phyloP scores from a whole-genome alignment of 2,888 invertebrate species.

The Hecatera dysodea region DNA sequence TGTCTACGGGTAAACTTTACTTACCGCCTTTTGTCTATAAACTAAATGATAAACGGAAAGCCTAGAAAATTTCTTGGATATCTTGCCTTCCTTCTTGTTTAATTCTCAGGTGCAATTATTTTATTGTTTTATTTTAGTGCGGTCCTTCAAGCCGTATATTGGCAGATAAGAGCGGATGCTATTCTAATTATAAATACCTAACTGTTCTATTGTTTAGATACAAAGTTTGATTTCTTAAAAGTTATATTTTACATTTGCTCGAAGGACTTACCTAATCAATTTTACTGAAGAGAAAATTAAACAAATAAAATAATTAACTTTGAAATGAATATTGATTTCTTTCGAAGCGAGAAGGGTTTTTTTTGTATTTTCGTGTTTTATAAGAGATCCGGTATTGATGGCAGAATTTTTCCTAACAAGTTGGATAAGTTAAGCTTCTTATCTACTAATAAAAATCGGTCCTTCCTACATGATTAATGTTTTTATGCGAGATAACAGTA shows the following conservation, averaged over 20 bases:
- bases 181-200: not conserved
- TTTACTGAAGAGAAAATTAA: not conserved
- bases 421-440: not conserved
- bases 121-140: constrained; percentile 2
- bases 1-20: constrained; percentile 30
- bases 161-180: not conserved
- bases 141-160: constrained; percentile 15
- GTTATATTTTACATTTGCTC: not conserved
- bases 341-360: not conserved
- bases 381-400: not conserved
- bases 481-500: not conserved
- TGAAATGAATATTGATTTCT: not conserved
- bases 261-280: too few species aligned
- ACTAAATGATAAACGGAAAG: constrained; percentile 34
- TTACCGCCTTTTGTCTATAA: constrained; percentile 28
- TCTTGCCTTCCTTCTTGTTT: constrained; percentile 1
- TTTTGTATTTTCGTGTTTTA: not conserved
- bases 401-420: not conserved
- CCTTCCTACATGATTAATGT: not conserved
- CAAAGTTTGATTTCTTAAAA: not conserved
- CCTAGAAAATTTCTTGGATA: constrained; percentile 4
- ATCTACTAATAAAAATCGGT: not conserved
- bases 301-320: not conserved
- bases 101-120: constrained; percentile 12
- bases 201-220: not conserved